phyloP scores from a whole-genome alignment of 2,797 vertebrate genomes.

The Bradypodion pumilum region DNA sequence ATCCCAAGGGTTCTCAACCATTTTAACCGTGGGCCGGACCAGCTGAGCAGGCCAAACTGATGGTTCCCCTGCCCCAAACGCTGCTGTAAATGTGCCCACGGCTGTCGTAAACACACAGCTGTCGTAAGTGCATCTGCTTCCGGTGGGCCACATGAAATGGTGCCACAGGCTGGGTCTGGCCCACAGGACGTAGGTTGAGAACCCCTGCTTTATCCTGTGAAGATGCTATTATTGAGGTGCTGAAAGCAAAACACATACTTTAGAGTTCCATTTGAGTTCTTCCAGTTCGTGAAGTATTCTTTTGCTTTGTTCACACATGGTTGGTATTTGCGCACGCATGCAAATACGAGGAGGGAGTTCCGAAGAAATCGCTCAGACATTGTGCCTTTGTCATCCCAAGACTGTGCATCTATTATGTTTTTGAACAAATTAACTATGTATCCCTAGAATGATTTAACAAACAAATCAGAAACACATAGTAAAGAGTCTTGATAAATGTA shows the following conservation, averaged over 20 bases:
- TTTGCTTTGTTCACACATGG: constrained; percentile 83
- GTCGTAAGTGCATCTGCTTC: too few species aligned
- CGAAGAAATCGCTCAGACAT: constrained; percentile 83
- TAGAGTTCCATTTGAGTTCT: constrained; percentile 81
- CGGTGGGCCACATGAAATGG: too few species aligned
- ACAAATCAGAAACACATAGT: accelerated
- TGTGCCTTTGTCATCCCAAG: constrained; percentile 85
- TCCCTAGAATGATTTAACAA: constrained; percentile 65
- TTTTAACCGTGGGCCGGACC: too few species aligned
- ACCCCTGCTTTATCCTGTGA: neutral
- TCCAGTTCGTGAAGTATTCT: constrained; percentile 83
- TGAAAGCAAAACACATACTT: constrained; percentile 75
- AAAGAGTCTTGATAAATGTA: neutral
- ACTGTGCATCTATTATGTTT: constrained; percentile 83
- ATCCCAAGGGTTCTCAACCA: too few species aligned
- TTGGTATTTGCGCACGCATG: constrained; percentile 80
- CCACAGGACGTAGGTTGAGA: too few species aligned
- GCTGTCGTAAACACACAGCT: too few species aligned
- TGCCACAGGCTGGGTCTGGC: too few species aligned
- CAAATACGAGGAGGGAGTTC: constrained; percentile 82
- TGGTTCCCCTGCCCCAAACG: too few species aligned
- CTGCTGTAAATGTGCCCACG: too few species aligned
- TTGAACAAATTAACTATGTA: constrained; percentile 85
- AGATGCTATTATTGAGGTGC: neutral
- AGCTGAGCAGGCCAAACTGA: too few species aligned